phyloP scores from a whole-genome alignment of 2,888 invertebrate genomes.

The Sylvicola fuscatus region DNA sequence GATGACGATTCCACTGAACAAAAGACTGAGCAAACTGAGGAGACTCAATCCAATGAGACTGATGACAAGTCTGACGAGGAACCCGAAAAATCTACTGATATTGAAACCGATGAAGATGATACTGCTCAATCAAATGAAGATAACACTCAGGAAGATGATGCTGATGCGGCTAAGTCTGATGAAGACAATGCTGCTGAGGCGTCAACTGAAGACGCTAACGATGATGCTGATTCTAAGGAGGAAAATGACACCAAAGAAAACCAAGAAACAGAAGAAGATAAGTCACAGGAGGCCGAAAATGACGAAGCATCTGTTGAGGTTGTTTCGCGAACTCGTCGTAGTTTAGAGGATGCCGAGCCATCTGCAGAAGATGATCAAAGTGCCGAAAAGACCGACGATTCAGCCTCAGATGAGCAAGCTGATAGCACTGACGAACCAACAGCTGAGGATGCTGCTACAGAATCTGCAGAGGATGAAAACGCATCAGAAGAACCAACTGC shows the following conservation, averaged over 20 bases:
- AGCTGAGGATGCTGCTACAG: slow-evolving; percentile 12
- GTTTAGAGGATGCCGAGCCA: slow-evolving; percentile 20
- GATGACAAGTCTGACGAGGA: slow-evolving; percentile 24
- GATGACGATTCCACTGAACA: slow-evolving; percentile 31
- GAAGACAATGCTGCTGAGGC: slow-evolving; percentile 21
- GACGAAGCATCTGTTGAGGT: slow-evolving; percentile 12
- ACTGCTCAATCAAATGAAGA: slow-evolving; percentile 24
- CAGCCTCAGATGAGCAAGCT: slow-evolving; percentile 18
- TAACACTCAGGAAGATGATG: slow-evolving; percentile 27
- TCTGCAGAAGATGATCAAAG: slow-evolving; percentile 24
- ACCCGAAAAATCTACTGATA: too few relatives aligned
- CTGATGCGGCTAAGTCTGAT: slow-evolving; percentile 21
- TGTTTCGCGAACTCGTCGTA: slow-evolving; percentile 16
- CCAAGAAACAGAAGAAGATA: slow-evolving; percentile 10
- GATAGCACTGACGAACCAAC: slow-evolving; percentile 13
- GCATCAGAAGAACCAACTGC: slow-evolving; percentile 6
- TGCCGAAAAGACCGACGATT: slow-evolving; percentile 14
- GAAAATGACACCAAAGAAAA: slow-evolving; percentile 12
- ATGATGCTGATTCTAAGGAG: slow-evolving; percentile 12
- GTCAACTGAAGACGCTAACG: slow-evolving; percentile 11
- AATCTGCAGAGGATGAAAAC: slow-evolving; percentile 7
- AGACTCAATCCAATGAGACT: slow-evolving; percentile 16
- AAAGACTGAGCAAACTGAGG: slow-evolving; percentile 8
- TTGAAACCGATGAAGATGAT: slow-evolving; percentile 14
- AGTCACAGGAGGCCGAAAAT: slow-evolving; percentile 10